phyloP scores from a whole-genome alignment of 2,888 invertebrate species.

The Bhutanitis thaidina region DNA sequence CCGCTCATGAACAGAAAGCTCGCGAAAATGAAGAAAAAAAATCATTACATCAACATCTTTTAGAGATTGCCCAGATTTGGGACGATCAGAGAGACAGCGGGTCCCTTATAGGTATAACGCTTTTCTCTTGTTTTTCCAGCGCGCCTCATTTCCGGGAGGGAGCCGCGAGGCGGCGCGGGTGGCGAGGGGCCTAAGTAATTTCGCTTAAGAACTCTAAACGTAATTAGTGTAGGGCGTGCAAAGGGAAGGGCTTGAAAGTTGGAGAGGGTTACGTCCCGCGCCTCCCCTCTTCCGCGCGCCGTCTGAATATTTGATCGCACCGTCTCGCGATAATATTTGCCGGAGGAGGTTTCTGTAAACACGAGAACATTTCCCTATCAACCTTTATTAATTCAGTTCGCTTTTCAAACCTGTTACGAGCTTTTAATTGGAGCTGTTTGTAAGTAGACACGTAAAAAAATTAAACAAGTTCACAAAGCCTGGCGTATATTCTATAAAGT shows the following conservation, averaged over 20 bases:
- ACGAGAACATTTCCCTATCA: conserved; percentile 70
- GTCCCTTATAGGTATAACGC: conserved; percentile 66
- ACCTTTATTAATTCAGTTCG: conserved; percentile 65
- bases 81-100: conserved; percentile 69
- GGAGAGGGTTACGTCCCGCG: conserved; percentile 81
- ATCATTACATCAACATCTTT: conserved; percentile 79
- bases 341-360: conserved; percentile 77
- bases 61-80: conserved; percentile 77
- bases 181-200: conserved; percentile 83
- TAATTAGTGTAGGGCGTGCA: conserved; percentile 84
- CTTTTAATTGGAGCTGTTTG: conserved; percentile 73
- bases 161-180: conserved; percentile 63
- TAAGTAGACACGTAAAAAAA: conserved; percentile 73
- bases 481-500: conserved; percentile 66
- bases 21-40: conserved; percentile 75
- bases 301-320: conserved; percentile 77
- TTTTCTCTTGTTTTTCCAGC: conserved; percentile 78
- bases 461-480: conserved; percentile 67
- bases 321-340: conserved; percentile 79
- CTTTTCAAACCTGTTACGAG: conserved; percentile 69
- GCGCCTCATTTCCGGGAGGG: conserved; percentile 77
- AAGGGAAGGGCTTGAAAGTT: conserved; percentile 81
- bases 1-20: conserved; percentile 75
- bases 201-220: conserved; percentile 85
- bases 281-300: conserved; percentile 58